Percentiles rank a stretch among this genome's conserved stretches.
Evolutionary conservation across 2,888 invertebrate species (phyloP).

Genomic region (Platycheirus rosarum): DNA sequence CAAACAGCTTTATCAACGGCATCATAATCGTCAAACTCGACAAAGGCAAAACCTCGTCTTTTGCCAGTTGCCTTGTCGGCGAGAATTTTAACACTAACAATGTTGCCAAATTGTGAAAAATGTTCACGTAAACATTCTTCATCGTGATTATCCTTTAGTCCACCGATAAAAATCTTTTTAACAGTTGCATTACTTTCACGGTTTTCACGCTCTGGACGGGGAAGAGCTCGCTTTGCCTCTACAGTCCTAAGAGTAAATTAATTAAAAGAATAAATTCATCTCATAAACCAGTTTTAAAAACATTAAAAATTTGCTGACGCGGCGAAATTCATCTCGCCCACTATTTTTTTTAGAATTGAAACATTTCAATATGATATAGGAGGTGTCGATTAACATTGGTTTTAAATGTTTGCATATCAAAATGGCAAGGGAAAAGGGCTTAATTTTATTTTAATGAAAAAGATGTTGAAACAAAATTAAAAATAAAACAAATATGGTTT

Average conservation of each 20-base stretch:
- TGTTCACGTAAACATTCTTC: constrained; percentile 93
- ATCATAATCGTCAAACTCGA: constrained; percentile 98
- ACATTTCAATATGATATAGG: too few species aligned
- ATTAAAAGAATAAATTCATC: background rate
- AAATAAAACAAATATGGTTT: too few species aligned
- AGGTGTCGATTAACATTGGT: too few species aligned
- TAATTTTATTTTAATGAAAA: too few species aligned
- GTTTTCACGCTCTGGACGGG: constrained; percentile 93
- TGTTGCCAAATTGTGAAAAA: constrained; percentile 91
- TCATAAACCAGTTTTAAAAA: background rate
- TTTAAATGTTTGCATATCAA: too few species aligned
- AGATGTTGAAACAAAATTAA: too few species aligned
- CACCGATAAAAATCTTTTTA: constrained; percentile 97
- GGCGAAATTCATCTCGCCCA: too few species aligned
- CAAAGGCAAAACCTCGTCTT: constrained; percentile 97
- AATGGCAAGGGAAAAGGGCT: too few species aligned
- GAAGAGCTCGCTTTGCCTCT: constrained; percentile 98
- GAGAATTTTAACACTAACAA: constrained; percentile 92
- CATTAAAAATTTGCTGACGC: too few species aligned
- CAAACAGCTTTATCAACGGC: constrained; percentile 97
- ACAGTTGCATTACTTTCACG: constrained; percentile 96
- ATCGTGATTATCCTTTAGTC: constrained; percentile 95
- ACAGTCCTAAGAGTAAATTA: constrained; percentile 89
- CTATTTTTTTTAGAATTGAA: too few species aligned
- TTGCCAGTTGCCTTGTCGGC: constrained; percentile 96